phyloP scores from a whole-genome alignment of 1,140 invertebrate genomes.

The Muscidifurax raptorellus region DNA sequence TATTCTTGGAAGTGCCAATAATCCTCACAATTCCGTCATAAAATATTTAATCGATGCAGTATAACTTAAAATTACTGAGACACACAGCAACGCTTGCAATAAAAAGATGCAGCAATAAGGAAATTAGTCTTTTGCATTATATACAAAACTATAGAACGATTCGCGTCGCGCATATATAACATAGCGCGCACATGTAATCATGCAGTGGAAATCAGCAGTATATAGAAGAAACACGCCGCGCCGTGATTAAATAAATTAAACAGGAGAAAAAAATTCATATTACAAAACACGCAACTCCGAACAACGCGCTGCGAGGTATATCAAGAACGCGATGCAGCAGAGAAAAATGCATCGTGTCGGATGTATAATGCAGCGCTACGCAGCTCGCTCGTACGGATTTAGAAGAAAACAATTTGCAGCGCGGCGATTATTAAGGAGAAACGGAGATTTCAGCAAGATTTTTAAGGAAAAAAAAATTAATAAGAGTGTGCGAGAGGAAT shows the following conservation, averaged over 20 bases:
- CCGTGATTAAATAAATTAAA: background rate
- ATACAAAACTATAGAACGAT: background rate
- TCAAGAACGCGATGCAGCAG: background rate
- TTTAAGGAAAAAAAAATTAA: constrained; percentile 37
- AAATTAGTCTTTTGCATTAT: background rate
- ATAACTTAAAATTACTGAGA: background rate
- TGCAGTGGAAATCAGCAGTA: constrained; percentile 4
- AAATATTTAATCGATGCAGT: background rate
- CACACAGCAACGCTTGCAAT: background rate
- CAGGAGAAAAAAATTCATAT: background rate
- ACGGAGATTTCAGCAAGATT: constrained; percentile 28
- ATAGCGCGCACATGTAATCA: background rate
- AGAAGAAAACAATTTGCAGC: constrained; percentile 43
- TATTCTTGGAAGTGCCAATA: background rate
- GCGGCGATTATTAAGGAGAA: constrained; percentile 42
- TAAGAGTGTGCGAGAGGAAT: constrained; percentile 17
- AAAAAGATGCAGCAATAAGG: background rate
- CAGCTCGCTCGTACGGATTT: background rate
- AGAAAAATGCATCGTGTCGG: background rate
- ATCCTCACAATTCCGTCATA: background rate
- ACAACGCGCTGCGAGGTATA: background rate
- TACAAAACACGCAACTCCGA: background rate
- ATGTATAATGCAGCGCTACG: background rate
- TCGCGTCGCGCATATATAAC: background rate
- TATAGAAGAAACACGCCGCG: background rate